Percentiles rank a stretch among this genome's conserved stretches.
Evolutionary conservation across 2,113 vertebrate genomes (phyloP).

Genomic region (Callochromis pleurospilus): DNA sequence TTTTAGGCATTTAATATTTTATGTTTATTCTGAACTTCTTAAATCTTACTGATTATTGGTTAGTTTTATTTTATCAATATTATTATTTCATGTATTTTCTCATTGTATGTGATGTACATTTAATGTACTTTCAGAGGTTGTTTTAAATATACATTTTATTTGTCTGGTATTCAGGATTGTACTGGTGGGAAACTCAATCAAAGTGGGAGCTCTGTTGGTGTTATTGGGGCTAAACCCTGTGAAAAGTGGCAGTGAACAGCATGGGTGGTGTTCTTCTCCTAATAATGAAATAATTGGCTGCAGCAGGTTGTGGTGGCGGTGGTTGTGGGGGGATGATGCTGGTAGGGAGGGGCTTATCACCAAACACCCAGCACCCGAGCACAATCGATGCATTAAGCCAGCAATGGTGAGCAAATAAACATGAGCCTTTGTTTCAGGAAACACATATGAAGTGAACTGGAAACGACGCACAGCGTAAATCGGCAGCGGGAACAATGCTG

Average conservation of each 20-base stretch:
- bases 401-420: conserved; percentile 14
- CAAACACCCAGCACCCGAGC: conserved; percentile 9
- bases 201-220: not conserved
- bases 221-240: not conserved
- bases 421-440: conserved; percentile 19
- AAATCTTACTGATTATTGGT: not conserved
- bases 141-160: not conserved
- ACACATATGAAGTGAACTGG: conserved; percentile 57
- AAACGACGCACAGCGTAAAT: conserved; percentile 48
- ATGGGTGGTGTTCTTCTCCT: conserved; percentile 10
- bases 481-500: conserved; percentile 31
- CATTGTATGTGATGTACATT: not conserved
- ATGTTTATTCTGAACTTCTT: not conserved
- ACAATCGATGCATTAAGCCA: conserved; percentile 22
- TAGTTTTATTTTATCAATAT: not conserved
- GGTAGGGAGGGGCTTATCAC: conserved; percentile 6
- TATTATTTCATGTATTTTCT: not conserved
- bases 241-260: not conserved
- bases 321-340: not conserved
- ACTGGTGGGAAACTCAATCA: not conserved
- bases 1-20: not conserved
- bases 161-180: not conserved
- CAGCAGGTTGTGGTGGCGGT: not conserved
- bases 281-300: conserved; percentile 60
- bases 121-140: not conserved